These are phyloP conservation scores for Theristicus caerulescens DNA, from an alignment of 2,113 vertebrate genomes.

Conservation along the genomic window DNA sequence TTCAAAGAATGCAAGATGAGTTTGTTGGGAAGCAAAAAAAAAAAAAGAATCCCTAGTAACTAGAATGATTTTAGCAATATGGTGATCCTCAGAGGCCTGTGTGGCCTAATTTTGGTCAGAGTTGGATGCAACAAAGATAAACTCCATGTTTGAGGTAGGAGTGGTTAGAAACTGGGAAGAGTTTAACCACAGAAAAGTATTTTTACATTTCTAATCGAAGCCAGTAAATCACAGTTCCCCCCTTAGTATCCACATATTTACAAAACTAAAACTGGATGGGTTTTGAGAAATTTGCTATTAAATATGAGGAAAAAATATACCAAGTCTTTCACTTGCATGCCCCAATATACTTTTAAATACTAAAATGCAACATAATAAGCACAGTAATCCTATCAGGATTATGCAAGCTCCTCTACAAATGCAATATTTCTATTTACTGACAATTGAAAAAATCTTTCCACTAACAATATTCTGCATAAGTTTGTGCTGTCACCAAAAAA, in stretches of 20 bases:
- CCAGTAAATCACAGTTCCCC: neutral
- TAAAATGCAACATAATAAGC: neutral
- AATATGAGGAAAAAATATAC: neutral
- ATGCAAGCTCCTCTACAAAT: neutral
- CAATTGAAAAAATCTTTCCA: neutral
- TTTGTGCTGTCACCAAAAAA: neutral
- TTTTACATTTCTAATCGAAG: neutral
- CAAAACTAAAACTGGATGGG: neutral
- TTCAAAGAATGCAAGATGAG: neutral
- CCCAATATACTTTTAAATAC: neutral
- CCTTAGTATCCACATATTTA: neutral
- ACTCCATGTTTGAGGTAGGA: neutral
- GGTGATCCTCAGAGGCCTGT: neutral
- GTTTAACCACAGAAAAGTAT: neutral
- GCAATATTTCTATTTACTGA: neutral
- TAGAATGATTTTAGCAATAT: neutral
- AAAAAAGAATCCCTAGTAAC: neutral
- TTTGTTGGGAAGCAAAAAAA: neutral
- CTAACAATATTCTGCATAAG: neutral
- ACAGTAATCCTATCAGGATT: neutral
- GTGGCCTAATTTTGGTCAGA: constrained; percentile 25
- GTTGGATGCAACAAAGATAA: neutral
- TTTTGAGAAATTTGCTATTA: neutral
- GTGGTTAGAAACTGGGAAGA: neutral
- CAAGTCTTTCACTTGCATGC: neutral